Evolutionary conservation across 2,113 vertebrate species (phyloP).

Genomic region (Danio rerio): DNA sequence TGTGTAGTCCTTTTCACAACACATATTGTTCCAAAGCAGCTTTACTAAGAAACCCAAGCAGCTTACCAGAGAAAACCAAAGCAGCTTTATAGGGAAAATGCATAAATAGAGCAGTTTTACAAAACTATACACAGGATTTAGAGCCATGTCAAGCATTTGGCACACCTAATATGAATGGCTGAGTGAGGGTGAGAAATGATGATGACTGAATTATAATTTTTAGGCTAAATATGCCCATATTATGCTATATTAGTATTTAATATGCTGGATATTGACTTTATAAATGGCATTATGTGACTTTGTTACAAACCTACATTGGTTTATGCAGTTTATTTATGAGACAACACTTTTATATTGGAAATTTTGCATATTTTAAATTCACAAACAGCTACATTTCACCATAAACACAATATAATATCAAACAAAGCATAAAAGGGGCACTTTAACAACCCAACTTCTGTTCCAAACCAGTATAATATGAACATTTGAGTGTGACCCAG

Average conservation of each 20-base stretch:
- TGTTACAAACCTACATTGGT: too few species aligned
- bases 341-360: too few species aligned
- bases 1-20: neutral
- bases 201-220: neutral
- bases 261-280: too few species aligned
- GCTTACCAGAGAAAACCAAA: slow-evolving; percentile 7
- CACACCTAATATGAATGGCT: neutral
- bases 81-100: neutral
- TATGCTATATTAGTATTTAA: too few species aligned
- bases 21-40: neutral
- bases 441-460: neutral
- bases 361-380: too few species aligned
- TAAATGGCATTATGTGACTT: too few species aligned
- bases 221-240: neutral
- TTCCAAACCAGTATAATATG: neutral
- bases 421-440: neutral
- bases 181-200: neutral
- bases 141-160: neutral
- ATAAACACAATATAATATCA: neutral
- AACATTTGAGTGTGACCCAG: slow-evolving; percentile 57
- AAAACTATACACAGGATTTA: neutral
- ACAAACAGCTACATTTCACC: too few species aligned
- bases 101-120: slow-evolving; percentile 11
- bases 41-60: slow-evolving; percentile 1
- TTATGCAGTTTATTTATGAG: too few species aligned